Evolutionary conservation across 1,140 invertebrate species (phyloP).

Genomic region (Scaptomyza pallida): DNA sequence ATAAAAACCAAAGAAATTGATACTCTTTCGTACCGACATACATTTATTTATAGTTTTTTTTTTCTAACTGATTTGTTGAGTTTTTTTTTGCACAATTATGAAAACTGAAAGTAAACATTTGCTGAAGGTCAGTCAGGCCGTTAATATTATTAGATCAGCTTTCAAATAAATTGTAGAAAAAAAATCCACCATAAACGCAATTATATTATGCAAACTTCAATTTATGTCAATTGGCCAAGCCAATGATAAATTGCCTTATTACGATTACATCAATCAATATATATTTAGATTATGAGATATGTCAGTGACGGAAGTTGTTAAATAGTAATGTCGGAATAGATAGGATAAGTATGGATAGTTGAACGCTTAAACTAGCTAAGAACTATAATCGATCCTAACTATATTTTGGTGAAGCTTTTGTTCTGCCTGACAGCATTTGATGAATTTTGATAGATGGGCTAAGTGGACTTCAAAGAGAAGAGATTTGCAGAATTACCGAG

Average conservation of each 20-base stretch:
- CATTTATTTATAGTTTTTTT: constrained; percentile 17
- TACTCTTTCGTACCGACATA: constrained; percentile 48
- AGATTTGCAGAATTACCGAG: too few relatives aligned
- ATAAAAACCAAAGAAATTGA: constrained; percentile 70
- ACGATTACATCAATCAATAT: not conserved
- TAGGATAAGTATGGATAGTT: not conserved
- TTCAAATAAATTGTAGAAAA: constrained; percentile 39
- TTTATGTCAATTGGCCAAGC: constrained; percentile 29
- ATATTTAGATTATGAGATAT: constrained; percentile 12
- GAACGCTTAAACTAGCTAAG: not conserved
- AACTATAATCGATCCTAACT: not conserved
- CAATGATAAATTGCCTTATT: constrained; percentile 37
- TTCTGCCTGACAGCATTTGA: not conserved
- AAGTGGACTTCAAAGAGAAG: too few relatives aligned
- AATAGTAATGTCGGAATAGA: not conserved
- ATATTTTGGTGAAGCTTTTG: not conserved
- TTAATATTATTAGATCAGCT: constrained; percentile 76
- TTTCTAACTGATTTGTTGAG: constrained; percentile 29
- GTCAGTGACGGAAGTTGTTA: not conserved
- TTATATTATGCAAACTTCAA: constrained; percentile 48
- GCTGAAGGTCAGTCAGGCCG: constrained; percentile 64
- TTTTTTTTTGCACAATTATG: constrained; percentile 51
- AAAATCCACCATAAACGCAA: constrained; percentile 28
- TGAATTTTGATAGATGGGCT: not conserved
- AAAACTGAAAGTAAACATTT: constrained; percentile 77